phyloP scores from a whole-genome alignment of 2,888 invertebrate genomes.

The Papilio demoleus region DNA sequence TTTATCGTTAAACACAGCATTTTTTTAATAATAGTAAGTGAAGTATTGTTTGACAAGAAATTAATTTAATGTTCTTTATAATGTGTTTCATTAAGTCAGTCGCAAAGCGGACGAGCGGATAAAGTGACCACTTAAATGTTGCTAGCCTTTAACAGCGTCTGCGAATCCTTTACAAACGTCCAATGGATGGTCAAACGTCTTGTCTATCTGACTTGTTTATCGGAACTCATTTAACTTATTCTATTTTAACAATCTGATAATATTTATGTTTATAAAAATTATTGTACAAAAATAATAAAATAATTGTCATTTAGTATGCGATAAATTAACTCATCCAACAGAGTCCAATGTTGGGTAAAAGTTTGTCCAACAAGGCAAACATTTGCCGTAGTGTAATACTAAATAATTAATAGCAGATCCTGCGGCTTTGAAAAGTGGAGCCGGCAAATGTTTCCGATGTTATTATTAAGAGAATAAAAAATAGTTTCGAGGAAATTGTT shows the following conservation, averaged over 20 bases:
- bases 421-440: constrained; percentile 45
- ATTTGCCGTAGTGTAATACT: constrained; percentile 45
- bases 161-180: too few relatives aligned
- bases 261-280: neutral
- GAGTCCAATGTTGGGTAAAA: constrained; percentile 34
- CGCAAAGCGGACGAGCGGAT: constrained; percentile 8
- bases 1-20: too few relatives aligned
- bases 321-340: constrained; percentile 21
- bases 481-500: constrained; percentile 43
- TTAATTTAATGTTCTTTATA: constrained; percentile 11
- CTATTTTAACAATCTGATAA: neutral
- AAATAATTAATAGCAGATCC: constrained; percentile 56
- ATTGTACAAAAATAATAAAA: too few relatives aligned
- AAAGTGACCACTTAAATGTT: constrained; percentile 31
- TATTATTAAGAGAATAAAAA: constrained; percentile 43
- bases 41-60: neutral
- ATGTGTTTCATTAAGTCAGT: constrained; percentile 19
- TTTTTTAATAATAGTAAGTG: neutral
- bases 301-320: neutral
- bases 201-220: too few relatives aligned
- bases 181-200: constrained; percentile 26
- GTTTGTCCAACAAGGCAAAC: constrained; percentile 44
- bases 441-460: constrained; percentile 38
- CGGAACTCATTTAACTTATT: too few relatives aligned
- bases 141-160: neutral